Evolutionary conservation across 2,797 vertebrate species (phyloP), one percentile per base, ranked within the genome.

Genomic region (Eidolon dupreanum): DNA sequence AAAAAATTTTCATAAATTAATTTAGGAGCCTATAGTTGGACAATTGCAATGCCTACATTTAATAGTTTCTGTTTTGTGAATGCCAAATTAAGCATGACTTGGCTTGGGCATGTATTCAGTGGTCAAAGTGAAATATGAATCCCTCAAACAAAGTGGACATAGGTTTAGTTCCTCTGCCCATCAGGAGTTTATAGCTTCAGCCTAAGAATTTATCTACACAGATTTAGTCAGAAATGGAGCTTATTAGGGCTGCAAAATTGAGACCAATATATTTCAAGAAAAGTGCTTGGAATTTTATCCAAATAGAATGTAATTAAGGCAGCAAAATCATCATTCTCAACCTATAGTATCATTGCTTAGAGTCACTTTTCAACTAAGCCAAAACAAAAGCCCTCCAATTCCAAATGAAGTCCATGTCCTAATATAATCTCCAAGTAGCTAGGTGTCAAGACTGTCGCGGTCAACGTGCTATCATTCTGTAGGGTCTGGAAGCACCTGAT

Each of bases 201-300:
- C 51, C 55, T 38, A 41, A 75, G 73, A 93, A 49, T 51, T 88
- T 73, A 82, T 22, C 46, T 46, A 63, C 15, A 65, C 33, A 90
- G 63, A 82, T 70, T 89, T 57, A 41, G 22, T 77, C 46, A 81
- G n/a, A 83, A 91, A 95, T 84, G 66, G 61, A 90, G 19, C 43
- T 38, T 55, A 38, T 79, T 63, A 83, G n/a, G 31, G 28, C 33
- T 93, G 43, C 17, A 83, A 73, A 75, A 95, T n/a, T 59, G 59
- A 87, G 70, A 31, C 38, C 43, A 77, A 94, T 77, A n/a, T 81
- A 96, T 95, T 83, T 90, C 28, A 91, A 89, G 70, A 85, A 91
- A 94, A 89, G 43, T 33, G 26, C 51, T 96, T 94, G 73, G 83
- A 87, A 90, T 96, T 93, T 88, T 83, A 75, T 94, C 94, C 66